Percentiles rank a stretch among this genome's conserved stretches.
Conservation (phyloP, 2,888 invertebrate genomes). For the Callinectes sapidus region DNA sequence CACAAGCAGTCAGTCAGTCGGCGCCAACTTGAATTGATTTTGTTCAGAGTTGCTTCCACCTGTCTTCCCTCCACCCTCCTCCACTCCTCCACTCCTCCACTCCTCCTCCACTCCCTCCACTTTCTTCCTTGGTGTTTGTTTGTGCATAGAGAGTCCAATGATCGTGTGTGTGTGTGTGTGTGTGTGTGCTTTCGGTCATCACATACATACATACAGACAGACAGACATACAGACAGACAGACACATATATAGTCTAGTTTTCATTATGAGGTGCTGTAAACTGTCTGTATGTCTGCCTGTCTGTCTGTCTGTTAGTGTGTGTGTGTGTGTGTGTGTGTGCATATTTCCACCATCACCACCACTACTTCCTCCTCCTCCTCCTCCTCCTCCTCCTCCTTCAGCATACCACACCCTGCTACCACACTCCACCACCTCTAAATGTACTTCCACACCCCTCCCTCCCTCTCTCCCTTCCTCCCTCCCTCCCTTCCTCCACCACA, state of each 20-base stretch:
- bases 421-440: neutral
- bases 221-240: neutral
- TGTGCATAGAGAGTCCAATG: neutral
- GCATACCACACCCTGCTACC: neutral
- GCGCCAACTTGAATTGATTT: constrained; percentile 3
- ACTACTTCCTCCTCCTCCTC: constrained; percentile 8
- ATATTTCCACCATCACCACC: too few relatives aligned
- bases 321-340: neutral
- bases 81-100: too few relatives aligned
- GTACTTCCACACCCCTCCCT: neutral
- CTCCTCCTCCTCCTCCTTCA: neutral
- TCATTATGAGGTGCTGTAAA: neutral
- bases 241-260: neutral
- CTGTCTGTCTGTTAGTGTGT: neutral
- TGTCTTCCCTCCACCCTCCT: neutral
- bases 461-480: neutral
- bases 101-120: neutral
- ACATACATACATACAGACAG: neutral
- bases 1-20: constrained; percentile 34
- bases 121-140: neutral
- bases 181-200: neutral
- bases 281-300: neutral
- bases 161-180: constrained; percentile 32
- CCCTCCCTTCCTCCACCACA: neutral
- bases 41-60: neutral